Conservation (phyloP, 2,113 vertebrate genomes). For the Elgaria multicarinata region DNA sequence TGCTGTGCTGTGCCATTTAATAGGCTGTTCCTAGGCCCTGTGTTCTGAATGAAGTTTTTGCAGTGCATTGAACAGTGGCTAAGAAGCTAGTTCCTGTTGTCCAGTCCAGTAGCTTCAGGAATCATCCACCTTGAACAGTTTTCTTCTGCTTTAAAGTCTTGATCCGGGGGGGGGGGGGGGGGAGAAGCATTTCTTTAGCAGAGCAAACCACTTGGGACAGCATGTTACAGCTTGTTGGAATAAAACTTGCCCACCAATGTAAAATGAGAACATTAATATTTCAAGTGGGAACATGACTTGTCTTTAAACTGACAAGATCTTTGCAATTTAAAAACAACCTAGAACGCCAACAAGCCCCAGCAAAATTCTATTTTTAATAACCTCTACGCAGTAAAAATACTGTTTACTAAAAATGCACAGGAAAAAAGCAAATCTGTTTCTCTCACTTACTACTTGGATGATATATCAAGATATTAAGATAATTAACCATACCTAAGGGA, state of each 20-base stretch:
- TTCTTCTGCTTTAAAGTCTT: slow-evolving; percentile 36
- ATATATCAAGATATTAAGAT: neutral
- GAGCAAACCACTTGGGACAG: slow-evolving; percentile 51
- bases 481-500: neutral
- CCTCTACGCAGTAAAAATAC: slow-evolving; percentile 37
- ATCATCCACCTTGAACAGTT: neutral
- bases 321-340: slow-evolving; percentile 66
- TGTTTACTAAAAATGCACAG: slow-evolving; percentile 60
- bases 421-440: neutral
- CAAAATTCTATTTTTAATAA: slow-evolving; percentile 62
- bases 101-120: slow-evolving; percentile 3
- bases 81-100: slow-evolving; percentile 10
- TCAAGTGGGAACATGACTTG: slow-evolving; percentile 76
- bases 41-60: neutral
- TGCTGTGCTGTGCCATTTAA: neutral
- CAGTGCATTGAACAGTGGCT: neutral
- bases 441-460: neutral
- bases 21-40: neutral
- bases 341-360: slow-evolving; percentile 59
- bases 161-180: no score
- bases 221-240: slow-evolving; percentile 73
- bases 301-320: slow-evolving; percentile 71
- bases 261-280: slow-evolving; percentile 72
- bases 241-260: slow-evolving; percentile 73
- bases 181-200: slow-evolving; percentile 48